phyloP scores from a whole-genome alignment of 2,797 vertebrate genomes.

The Poeciliopsis presidionis region DNA sequence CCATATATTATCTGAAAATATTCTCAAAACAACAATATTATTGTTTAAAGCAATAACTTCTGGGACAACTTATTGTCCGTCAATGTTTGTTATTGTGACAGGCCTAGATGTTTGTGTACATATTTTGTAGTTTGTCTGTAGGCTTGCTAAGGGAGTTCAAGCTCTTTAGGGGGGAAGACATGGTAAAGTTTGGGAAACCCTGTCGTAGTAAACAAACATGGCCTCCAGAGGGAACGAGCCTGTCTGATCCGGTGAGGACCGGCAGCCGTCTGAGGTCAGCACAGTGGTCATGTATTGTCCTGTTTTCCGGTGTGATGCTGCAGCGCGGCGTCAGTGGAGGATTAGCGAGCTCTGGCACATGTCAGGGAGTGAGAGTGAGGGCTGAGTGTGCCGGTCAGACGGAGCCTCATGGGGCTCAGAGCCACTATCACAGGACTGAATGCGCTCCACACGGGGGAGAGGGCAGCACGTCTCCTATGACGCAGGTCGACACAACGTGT shows the following conservation, averaged over 20 bases:
- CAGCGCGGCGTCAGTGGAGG: conserved; percentile 56
- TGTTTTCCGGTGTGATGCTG: conserved; percentile 37
- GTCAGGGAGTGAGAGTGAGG: conserved; percentile 75
- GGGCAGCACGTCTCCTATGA: conserved; percentile 6
- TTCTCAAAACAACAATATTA: too few species aligned
- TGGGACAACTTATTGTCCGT: too few species aligned
- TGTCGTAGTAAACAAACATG: conserved; percentile 21
- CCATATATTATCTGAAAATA: too few species aligned
- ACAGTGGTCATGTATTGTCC: conserved; percentile 55
- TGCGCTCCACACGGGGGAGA: conserved; percentile 28
- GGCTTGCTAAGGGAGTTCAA: too few species aligned
- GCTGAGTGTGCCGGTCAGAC: conserved; percentile 25
- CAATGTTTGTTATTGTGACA: too few species aligned
- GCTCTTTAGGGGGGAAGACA: too few species aligned
- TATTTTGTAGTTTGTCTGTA: too few species aligned
- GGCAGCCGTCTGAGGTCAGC: conserved; percentile 47
- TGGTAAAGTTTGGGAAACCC: too few species aligned
- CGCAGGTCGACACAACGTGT: conserved; percentile 2
- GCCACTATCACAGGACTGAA: conserved; percentile 32
- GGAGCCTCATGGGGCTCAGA: conserved; percentile 43
- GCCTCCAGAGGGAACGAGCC: conserved; percentile 7
- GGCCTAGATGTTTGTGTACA: too few species aligned
- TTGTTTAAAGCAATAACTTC: too few species aligned
- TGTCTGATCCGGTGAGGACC: conserved; percentile 17
- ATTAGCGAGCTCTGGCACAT: conserved; percentile 72